A percentile compares a stretch with the other conserved stretches of the same genome.
These are phyloP conservation scores for Diploscapter pachys DNA, from an alignment of 1,140 invertebrate species.

Conservation along the genomic window DNA sequence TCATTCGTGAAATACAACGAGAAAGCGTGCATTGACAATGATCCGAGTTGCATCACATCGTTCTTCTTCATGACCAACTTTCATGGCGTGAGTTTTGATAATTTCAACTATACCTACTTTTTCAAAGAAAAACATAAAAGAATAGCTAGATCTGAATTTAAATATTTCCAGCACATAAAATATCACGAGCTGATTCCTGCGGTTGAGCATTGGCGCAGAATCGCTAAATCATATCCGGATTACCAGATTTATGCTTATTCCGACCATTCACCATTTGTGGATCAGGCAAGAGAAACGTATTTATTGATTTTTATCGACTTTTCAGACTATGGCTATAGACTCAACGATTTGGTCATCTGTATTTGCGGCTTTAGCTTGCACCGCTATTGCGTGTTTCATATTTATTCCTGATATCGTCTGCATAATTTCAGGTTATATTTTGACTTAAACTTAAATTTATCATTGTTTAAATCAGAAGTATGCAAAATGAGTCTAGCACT, in stretches of 20 bases:
- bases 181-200: constrained; percentile 56
- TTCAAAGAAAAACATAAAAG: not conserved
- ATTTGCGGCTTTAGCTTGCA: constrained; percentile 59
- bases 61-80: constrained; percentile 58
- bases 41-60: constrained; percentile 46
- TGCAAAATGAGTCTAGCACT: too few relatives aligned
- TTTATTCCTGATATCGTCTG: constrained; percentile 61
- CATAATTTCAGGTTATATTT: constrained; percentile 3
- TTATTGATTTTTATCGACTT: constrained; percentile 1
- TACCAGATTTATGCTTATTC: constrained; percentile 55
- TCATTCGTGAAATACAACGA: constrained; percentile 57
- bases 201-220: constrained; percentile 50
- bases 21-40: constrained; percentile 43
- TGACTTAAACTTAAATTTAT: too few relatives aligned
- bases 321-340: constrained; percentile 57
- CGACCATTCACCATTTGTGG: constrained; percentile 55
- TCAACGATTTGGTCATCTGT: constrained; percentile 55
- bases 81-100: constrained; percentile 40
- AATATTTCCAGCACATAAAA: constrained; percentile 42
- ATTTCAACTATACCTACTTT: not conserved
- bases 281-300: constrained; percentile 38
- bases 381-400: constrained; percentile 60
- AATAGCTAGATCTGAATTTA: not conserved
- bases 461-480: too few relatives aligned
- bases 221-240: constrained; percentile 49